Evolutionary conservation across 2,888 invertebrate species (phyloP).

Genomic region (Ochropleura plecta): DNA sequence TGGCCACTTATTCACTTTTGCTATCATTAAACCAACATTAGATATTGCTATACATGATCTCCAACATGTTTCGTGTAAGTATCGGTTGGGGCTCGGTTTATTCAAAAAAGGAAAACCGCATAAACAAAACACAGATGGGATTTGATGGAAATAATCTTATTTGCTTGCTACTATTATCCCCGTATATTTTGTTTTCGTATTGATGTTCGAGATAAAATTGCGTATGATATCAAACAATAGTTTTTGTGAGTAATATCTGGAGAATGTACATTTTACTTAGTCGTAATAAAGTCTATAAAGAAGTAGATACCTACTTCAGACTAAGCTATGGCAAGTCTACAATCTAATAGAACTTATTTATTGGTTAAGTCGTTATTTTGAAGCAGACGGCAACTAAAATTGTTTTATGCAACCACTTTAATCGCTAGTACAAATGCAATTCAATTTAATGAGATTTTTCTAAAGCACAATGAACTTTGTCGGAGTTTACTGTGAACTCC

Average conservation of each 20-base stretch:
- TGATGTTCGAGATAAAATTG: slow-evolving; percentile 18
- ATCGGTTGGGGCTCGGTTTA: slow-evolving; percentile 30
- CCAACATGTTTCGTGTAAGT: slow-evolving; percentile 29
- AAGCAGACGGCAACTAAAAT: slow-evolving; percentile 29
- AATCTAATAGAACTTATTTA: slow-evolving; percentile 21
- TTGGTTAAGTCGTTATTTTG: slow-evolving; percentile 26
- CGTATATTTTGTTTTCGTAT: slow-evolving; percentile 39
- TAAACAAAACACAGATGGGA: slow-evolving; percentile 41
- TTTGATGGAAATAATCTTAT: slow-evolving; percentile 53
- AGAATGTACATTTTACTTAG: slow-evolving; percentile 1
- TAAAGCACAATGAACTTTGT: slow-evolving; percentile 78
- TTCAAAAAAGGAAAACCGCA: slow-evolving; percentile 49
- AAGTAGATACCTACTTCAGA: slow-evolving; percentile 8
- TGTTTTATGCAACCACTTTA: slow-evolving; percentile 45
- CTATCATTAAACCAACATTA: slow-evolving; percentile 47
- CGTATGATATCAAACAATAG: slow-evolving; percentile 18
- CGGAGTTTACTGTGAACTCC: slow-evolving; percentile 81
- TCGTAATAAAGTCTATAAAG: slow-evolving; percentile 8
- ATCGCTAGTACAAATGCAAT: slow-evolving; percentile 60
- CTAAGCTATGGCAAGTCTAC: slow-evolving; percentile 9
- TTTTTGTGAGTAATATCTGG: slow-evolving; percentile 19
- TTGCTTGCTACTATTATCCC: slow-evolving; percentile 42
- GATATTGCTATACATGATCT: slow-evolving; percentile 45
- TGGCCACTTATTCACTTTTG: slow-evolving; percentile 46
- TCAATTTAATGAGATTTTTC: slow-evolving; percentile 72